Evolutionary conservation across 2,797 vertebrate species (phyloP).

Genomic region (Monodelphis domestica): DNA sequence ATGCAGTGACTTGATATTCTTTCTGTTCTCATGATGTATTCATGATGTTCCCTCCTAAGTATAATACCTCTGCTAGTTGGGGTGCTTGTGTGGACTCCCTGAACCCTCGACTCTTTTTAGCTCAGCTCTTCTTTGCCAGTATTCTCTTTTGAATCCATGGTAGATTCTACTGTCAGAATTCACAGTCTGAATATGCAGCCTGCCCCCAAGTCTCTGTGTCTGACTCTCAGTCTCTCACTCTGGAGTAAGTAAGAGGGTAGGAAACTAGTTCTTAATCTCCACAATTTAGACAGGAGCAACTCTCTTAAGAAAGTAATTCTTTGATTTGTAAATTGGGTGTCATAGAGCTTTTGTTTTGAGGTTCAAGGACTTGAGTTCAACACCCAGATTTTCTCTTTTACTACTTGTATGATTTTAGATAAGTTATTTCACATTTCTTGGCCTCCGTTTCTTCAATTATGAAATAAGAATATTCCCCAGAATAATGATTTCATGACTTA

Average conservation of each 20-base stretch:
- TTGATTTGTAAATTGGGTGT: not conserved
- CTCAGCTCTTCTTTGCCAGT: not conserved
- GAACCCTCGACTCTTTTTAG: not conserved
- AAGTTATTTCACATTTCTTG: not conserved
- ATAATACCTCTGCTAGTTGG: not conserved
- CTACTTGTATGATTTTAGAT: not conserved
- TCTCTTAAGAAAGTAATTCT: not conserved
- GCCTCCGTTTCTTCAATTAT: not conserved
- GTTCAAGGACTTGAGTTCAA: not conserved
- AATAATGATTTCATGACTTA: not conserved
- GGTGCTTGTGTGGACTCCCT: not conserved
- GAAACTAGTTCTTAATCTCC: not conserved
- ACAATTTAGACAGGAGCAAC: not conserved
- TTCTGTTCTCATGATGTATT: not conserved
- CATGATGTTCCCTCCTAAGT: not conserved
- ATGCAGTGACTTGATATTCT: not conserved
- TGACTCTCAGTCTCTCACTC: not conserved
- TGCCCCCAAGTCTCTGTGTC: not conserved
- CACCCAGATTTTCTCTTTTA: not conserved
- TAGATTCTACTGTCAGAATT: not conserved
- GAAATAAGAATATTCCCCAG: not conserved
- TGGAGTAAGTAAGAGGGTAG: not conserved
- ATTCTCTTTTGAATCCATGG: not conserved
- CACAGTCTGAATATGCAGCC: not conserved
- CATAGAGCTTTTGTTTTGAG: too few relatives aligned